Evolutionary conservation across 2,888 invertebrate species (phyloP).

Genomic region (Lasioglossum morio): DNA sequence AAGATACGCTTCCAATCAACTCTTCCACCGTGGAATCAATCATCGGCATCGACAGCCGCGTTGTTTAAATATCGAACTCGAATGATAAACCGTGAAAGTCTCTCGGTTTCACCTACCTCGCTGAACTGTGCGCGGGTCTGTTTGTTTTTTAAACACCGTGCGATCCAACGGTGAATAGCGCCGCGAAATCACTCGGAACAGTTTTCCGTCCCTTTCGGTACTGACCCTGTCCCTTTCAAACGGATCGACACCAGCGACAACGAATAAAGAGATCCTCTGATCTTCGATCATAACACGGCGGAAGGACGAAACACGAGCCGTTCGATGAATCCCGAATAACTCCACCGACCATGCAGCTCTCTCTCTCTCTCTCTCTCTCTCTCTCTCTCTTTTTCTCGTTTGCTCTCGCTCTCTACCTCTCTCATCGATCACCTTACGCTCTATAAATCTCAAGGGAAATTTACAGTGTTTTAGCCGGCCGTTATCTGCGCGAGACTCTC

Average conservation of each 20-base stretch:
- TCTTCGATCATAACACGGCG: not conserved
- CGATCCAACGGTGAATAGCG: not conserved
- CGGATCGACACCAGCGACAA: not conserved
- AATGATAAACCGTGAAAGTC: not conserved
- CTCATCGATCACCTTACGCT: not conserved
- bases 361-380: too few species aligned
- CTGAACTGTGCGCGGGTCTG: not conserved
- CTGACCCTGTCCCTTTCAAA: constrained; percentile 13
- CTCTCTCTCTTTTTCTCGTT: not conserved
- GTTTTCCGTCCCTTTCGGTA: not conserved
- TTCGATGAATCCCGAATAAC: constrained; percentile 16
- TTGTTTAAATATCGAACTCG: constrained; percentile 33
- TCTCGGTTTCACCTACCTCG: not conserved
- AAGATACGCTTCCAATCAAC: constrained; percentile 11
- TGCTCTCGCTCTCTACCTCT: not conserved
- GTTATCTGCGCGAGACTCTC: constrained; percentile 7
- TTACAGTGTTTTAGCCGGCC: constrained; percentile 10
- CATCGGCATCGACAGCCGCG: constrained; percentile 32
- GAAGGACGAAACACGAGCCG: constrained; percentile 1
- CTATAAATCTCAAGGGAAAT: constrained; percentile 1
- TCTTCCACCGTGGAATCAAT: constrained; percentile 33
- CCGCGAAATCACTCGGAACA: not conserved
- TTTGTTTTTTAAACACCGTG: constrained; percentile 3
- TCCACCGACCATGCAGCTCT: not conserved
- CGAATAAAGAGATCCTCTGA: constrained; percentile 27